Evolutionary conservation across 2,797 vertebrate species (phyloP).

Genomic region (Orestias chungarensis): DNA sequence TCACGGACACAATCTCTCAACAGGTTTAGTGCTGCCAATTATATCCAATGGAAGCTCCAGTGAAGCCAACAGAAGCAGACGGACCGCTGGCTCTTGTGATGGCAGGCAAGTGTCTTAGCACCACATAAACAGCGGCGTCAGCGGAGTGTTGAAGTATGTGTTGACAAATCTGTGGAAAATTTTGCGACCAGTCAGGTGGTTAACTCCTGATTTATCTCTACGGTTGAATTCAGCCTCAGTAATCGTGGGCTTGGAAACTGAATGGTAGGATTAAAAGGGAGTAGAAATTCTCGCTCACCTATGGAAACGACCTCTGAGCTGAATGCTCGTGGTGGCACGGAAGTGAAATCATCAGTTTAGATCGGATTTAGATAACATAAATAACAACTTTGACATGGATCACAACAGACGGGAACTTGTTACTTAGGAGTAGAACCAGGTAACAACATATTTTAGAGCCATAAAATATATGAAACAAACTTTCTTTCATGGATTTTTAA

Average conservation of each 20-base stretch:
- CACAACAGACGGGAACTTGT: neutral
- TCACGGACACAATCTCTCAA: neutral
- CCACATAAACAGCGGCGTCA: neutral
- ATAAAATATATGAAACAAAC: neutral
- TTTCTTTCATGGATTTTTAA: neutral
- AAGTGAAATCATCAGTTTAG: neutral
- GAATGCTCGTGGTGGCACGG: neutral
- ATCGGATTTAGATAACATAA: neutral
- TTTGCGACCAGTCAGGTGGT: neutral
- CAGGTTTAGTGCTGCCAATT: conserved; percentile 2
- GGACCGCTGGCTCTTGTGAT: neutral
- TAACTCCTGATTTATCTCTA: neutral
- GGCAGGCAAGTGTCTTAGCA: neutral
- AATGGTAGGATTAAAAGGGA: neutral
- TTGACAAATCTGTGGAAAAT: neutral
- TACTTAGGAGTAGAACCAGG: neutral
- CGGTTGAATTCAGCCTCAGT: neutral
- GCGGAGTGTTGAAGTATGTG: neutral
- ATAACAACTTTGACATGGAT: neutral
- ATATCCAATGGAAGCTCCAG: neutral
- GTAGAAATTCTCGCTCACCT: neutral
- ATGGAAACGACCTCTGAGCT: neutral
- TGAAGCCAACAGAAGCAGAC: conserved; percentile 2
- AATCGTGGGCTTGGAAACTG: neutral
- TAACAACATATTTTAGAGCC: neutral